These are phyloP conservation scores for Halichondria panicea DNA, from an alignment of 37 sponge, comb jelly and placozoan genomes.

Conservation along the genomic window DNA sequence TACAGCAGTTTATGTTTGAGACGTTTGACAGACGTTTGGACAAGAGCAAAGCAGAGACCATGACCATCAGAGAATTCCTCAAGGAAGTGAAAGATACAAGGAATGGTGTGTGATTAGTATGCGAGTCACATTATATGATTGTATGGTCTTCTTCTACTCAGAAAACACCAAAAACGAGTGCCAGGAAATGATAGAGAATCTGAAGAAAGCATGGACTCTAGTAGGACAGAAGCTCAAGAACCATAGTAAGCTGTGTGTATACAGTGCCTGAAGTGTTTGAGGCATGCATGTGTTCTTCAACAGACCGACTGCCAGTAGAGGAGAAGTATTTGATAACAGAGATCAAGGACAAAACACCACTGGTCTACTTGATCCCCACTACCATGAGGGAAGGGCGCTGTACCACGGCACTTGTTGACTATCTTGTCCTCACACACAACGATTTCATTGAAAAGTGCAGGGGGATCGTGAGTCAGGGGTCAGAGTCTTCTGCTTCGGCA, in stretches of 20 bases:
- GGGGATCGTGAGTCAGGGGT: neutral
- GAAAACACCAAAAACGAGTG: conserved; percentile 20
- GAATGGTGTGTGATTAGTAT: neutral
- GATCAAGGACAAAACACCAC: conserved; percentile 19
- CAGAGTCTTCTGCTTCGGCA: neutral
- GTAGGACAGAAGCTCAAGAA: conserved; percentile 38
- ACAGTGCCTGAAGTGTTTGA: neutral
- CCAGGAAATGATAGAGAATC: conserved; percentile 1
- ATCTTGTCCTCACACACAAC: conserved; percentile 57
- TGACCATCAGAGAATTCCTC: conserved; percentile 45
- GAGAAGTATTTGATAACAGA: conserved; percentile 16
- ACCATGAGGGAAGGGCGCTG: conserved; percentile 54
- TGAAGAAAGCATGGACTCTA: conserved; percentile 54
- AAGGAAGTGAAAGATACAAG: neutral
- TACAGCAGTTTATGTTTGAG: conserved; percentile 58
- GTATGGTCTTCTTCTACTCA: neutral
- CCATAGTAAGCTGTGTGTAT: conserved; percentile 21
- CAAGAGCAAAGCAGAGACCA: conserved; percentile 2
- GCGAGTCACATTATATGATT: conserved; percentile 1
- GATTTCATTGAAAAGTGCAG: conserved; percentile 51
- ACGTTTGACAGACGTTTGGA: conserved; percentile 32
- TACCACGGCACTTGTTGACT: conserved; percentile 60
- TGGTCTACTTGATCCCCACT: conserved; percentile 71
- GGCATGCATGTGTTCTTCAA: neutral
- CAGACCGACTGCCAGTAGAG: conserved; percentile 46